These are phyloP conservation scores for Globicephala melas DNA, from an alignment of 2,113 vertebrate species.

Conservation along the genomic window DNA sequence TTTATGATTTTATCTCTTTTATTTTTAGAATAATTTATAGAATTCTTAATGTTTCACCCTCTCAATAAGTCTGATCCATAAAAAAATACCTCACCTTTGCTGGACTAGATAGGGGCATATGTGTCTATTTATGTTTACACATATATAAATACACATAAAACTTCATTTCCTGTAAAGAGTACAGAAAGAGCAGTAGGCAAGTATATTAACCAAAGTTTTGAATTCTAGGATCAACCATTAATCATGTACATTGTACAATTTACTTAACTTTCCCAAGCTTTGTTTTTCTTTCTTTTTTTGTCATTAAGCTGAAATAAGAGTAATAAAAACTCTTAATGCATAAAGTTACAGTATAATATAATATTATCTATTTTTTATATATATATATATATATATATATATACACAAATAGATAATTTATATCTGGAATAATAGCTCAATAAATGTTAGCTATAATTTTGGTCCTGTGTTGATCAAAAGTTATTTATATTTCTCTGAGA, in stretches of 20 bases:
- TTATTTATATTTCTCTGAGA: conserved; percentile 35
- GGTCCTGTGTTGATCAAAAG: conserved; percentile 1
- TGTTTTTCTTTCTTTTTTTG: not conserved
- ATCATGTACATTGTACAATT: not conserved
- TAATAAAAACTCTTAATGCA: not conserved
- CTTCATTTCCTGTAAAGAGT: not conserved
- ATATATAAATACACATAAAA: not conserved
- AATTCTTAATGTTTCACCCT: not conserved
- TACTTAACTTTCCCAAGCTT: not conserved
- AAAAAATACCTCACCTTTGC: not conserved
- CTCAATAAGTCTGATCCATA: not conserved
- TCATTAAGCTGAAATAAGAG: not conserved
- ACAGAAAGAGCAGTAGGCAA: not conserved
- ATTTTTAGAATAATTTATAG: not conserved
- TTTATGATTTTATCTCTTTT: not conserved
- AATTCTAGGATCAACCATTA: not conserved
- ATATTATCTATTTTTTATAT: not conserved
- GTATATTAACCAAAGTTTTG: not conserved
- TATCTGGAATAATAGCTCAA: not conserved
- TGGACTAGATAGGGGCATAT: not conserved
- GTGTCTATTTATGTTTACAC: not conserved
- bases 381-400: not conserved
- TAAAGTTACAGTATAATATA: not conserved
- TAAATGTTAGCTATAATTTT: not conserved
- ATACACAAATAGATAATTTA: not conserved